These are phyloP conservation scores for Emys orbicularis DNA, from an alignment of 2,797 vertebrate species.

Conservation along the genomic window DNA sequence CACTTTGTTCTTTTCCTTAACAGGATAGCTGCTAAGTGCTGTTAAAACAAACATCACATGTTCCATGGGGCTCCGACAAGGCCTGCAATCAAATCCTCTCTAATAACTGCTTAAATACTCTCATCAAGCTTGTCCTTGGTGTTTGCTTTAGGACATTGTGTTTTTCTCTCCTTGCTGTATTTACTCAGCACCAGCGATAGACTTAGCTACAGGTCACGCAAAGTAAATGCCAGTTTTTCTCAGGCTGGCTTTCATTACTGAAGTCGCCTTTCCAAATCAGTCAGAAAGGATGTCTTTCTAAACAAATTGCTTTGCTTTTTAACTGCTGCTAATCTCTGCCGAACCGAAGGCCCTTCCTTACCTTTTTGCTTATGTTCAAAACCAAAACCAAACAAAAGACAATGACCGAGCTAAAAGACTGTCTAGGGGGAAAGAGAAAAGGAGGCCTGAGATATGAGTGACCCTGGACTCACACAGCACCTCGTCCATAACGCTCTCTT, in stretches of 20 bases:
- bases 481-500: accelerated
- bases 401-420: neutral
- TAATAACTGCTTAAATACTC: constrained; percentile 81
- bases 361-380: neutral
- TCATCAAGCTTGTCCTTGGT: constrained; percentile 73
- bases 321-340: neutral
- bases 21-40: constrained; percentile 83
- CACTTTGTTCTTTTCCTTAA: constrained; percentile 77
- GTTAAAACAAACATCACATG: constrained; percentile 83
- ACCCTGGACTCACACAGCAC: neutral
- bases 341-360: accelerated
- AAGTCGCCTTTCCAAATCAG: neutral
- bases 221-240: neutral
- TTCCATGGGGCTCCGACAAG: constrained; percentile 66
- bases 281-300: neutral
- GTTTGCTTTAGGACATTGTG: constrained; percentile 79
- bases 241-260: accelerated
- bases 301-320: neutral
- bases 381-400: accelerated
- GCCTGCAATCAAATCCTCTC: constrained; percentile 67
- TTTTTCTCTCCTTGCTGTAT: constrained; percentile 63
- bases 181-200: constrained; percentile 51
- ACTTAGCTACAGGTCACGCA: constrained; percentile 50
- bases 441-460: neutral
- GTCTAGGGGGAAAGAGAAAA: neutral